These are phyloP conservation scores for Conopomorpha cramerella DNA, from an alignment of 1,140 invertebrate genomes.

Conservation along the genomic window DNA sequence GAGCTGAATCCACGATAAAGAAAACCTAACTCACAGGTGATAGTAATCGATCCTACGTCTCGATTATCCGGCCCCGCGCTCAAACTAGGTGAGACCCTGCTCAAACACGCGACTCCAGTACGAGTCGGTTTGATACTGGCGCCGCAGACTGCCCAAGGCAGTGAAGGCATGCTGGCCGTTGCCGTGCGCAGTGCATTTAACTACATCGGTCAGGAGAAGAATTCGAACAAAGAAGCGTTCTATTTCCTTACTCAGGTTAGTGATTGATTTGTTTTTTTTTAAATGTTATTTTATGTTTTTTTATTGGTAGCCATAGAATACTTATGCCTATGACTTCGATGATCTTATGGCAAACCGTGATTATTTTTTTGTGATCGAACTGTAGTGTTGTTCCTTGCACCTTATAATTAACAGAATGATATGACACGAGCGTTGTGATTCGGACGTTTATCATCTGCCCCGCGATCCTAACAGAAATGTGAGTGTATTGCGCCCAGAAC, in stretches of 20 bases:
- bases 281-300: too few relatives aligned
- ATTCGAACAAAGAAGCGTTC: constrained; percentile 70
- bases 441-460: too few relatives aligned
- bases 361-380: too few relatives aligned
- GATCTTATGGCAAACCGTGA: too few relatives aligned
- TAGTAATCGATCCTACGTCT: constrained; percentile 87
- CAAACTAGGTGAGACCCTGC: constrained; percentile 89
- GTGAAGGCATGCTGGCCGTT: constrained; percentile 68
- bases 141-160: constrained; percentile 58
- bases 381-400: too few relatives aligned
- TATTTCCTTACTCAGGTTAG: constrained; percentile 83
- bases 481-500: too few relatives aligned
- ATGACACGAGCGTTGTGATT: too few relatives aligned
- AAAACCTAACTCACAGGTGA: constrained; percentile 62
- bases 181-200: constrained; percentile 91
- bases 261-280: too few relatives aligned
- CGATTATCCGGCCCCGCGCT: constrained; percentile 72
- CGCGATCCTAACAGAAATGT: too few relatives aligned
- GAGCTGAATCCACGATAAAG: neutral
- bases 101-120: constrained; percentile 85
- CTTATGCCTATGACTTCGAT: too few relatives aligned
- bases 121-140: constrained; percentile 91
- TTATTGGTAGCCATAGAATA: too few relatives aligned
- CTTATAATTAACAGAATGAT: too few relatives aligned
- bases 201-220: constrained; percentile 82